Percentiles rank a stretch among this genome's conserved stretches.
Conservation (phyloP, 2,797 vertebrate genomes). For the Enteromius trimaculatus region DNA sequence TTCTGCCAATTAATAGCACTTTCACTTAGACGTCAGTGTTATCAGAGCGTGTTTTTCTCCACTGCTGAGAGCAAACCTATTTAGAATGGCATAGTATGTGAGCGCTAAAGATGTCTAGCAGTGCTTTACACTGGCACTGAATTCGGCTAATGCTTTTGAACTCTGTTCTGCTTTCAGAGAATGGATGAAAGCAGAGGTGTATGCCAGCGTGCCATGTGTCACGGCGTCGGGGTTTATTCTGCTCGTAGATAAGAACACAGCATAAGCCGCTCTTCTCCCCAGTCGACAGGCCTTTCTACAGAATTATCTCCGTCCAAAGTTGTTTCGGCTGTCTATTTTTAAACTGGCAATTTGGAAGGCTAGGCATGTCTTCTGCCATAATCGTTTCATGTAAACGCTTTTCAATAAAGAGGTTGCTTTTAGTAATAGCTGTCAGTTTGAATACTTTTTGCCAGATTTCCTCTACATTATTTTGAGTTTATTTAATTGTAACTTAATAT, state of each 20-base stretch:
- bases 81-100: slow-evolving; percentile 48
- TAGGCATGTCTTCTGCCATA: slow-evolving; percentile 23
- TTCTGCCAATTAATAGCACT: slow-evolving; percentile 27
- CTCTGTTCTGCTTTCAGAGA: slow-evolving; percentile 65
- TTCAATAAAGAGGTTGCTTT: slow-evolving; percentile 59
- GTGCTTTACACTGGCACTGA: slow-evolving; percentile 56
- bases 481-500: neutral
- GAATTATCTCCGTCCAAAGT: slow-evolving; percentile 68
- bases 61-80: slow-evolving; percentile 24
- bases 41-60: slow-evolving; percentile 12
- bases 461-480: neutral
- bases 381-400: slow-evolving; percentile 21
- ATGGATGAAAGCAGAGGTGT: slow-evolving; percentile 64
- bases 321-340: slow-evolving; percentile 63
- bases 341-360: slow-evolving; percentile 61
- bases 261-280: slow-evolving; percentile 69
- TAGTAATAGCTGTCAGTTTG: slow-evolving; percentile 37
- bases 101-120: slow-evolving; percentile 60
- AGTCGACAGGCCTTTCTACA: slow-evolving; percentile 69
- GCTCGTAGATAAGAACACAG: slow-evolving; percentile 75
- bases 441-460: neutral
- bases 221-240: slow-evolving; percentile 68
- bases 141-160: slow-evolving; percentile 67
- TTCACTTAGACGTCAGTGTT: neutral
- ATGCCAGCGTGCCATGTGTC: slow-evolving; percentile 77